A percentile compares a stretch with the other conserved stretches of the same genome.
These are phyloP conservation scores for Leptatherina wallacei DNA, from an alignment of 2,797 vertebrate species.

Conservation along the genomic window DNA sequence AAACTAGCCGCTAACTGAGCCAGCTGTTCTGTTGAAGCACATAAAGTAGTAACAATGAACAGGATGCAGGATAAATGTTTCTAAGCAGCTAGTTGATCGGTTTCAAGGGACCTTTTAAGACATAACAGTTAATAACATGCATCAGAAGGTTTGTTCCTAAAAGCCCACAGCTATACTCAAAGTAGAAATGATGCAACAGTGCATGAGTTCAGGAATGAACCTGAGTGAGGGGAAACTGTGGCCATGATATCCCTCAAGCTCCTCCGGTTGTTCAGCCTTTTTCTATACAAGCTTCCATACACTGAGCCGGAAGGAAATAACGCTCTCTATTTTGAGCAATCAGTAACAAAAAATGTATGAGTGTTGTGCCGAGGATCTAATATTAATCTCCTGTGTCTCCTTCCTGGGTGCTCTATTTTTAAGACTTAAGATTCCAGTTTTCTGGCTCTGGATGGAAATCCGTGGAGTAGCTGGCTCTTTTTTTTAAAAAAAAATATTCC, in stretches of 20 bases:
- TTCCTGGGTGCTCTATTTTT: conserved; percentile 48
- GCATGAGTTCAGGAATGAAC: conserved; percentile 20
- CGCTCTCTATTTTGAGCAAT: conserved; percentile 62
- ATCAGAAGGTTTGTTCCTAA: conserved; percentile 30
- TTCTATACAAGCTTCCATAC: conserved; percentile 49
- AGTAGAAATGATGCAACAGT: conserved; percentile 22
- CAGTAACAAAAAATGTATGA: conserved; percentile 55
- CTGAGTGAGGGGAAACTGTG: conserved; percentile 55
- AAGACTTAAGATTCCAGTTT: conserved; percentile 60
- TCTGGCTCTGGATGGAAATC: conserved; percentile 71
- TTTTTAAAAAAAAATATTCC: conserved; percentile 37
- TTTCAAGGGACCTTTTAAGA: conserved; percentile 20
- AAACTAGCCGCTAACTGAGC: conserved; percentile 95
- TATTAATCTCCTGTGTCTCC: conserved; percentile 63
- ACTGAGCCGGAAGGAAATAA: conserved; percentile 64
- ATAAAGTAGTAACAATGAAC: conserved; percentile 25
- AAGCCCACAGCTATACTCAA: conserved; percentile 37
- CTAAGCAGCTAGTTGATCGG: conserved; percentile 14
- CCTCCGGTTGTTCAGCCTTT: conserved; percentile 48
- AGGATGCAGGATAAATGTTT: conserved; percentile 6
- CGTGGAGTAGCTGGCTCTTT: conserved; percentile 60
- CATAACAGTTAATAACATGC: conserved; percentile 28
- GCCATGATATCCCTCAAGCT: conserved; percentile 53
- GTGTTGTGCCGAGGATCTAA: conserved; percentile 57
- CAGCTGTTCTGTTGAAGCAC: conserved; percentile 89